phyloP scores from a whole-genome alignment of 2,113 vertebrate species.

The Rhizomys pruinosus region DNA sequence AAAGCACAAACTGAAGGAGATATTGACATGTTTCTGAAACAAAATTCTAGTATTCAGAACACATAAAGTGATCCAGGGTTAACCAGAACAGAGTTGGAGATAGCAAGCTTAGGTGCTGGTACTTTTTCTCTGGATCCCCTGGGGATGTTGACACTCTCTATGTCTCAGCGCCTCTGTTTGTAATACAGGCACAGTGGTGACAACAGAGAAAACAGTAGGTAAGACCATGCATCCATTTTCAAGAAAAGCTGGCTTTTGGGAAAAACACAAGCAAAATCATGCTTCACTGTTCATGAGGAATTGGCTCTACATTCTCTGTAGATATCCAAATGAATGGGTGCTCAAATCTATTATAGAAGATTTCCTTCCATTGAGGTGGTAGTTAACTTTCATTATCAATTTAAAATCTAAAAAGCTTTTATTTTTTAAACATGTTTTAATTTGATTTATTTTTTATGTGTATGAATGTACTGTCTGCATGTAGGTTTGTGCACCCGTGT shows the following conservation, averaged over 20 bases:
- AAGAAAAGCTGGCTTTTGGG: not conserved
- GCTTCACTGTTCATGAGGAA: not conserved
- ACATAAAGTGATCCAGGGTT: not conserved
- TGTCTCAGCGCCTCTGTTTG: not conserved
- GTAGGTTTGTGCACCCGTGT: too few species aligned
- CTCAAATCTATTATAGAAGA: not conserved
- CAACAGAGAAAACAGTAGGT: not conserved
- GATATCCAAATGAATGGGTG: not conserved
- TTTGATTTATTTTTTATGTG: too few species aligned
- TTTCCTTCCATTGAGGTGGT: not conserved
- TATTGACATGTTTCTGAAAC: not conserved
- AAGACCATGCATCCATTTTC: not conserved
- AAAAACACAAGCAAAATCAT: not conserved
- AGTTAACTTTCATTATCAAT: not conserved
- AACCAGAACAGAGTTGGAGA: fast-evolving
- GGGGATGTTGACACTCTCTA: fast-evolving
- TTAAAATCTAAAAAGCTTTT: constrained; percentile 36
- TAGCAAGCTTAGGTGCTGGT: not conserved
- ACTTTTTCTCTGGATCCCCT: too few species aligned
- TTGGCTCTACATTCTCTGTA: not conserved
- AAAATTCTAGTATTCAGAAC: not conserved
- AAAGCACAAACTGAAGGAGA: not conserved
- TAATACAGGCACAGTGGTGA: not conserved
- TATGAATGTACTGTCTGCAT: too few species aligned
- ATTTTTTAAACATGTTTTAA: too few species aligned